phyloP scores from a whole-genome alignment of 2,113 vertebrate genomes.

The Archocentrus centrarchus region DNA sequence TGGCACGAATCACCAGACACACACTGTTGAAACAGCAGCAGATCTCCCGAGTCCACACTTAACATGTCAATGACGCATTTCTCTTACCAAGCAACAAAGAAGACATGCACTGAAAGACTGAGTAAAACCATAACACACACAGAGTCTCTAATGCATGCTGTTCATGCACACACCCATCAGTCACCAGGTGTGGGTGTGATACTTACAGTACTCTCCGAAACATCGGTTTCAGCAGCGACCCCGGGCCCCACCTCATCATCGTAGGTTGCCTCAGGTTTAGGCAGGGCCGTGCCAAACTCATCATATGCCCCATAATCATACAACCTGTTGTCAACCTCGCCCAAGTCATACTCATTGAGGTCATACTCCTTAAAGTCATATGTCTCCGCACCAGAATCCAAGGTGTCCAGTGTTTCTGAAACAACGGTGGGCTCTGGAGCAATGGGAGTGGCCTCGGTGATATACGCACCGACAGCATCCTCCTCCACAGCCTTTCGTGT shows the following conservation, averaged over 20 bases:
- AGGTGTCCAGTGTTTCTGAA: slow-evolving; percentile 69
- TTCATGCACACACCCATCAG: slow-evolving; percentile 65
- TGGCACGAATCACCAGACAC: neutral
- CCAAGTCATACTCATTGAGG: slow-evolving; percentile 83
- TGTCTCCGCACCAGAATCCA: slow-evolving; percentile 82
- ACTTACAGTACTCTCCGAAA: slow-evolving; percentile 94
- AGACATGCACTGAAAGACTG: slow-evolving; percentile 47
- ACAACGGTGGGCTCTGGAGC: slow-evolving; percentile 84
- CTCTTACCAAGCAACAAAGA: slow-evolving; percentile 61
- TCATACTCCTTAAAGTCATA: slow-evolving; percentile 95
- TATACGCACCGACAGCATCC: slow-evolving; percentile 87
- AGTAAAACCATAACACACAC: slow-evolving; percentile 37
- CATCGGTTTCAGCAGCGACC: slow-evolving; percentile 93
- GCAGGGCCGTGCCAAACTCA: slow-evolving; percentile 90
- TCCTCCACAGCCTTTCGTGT: slow-evolving; percentile 90
- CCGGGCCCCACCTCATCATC: slow-evolving; percentile 93
- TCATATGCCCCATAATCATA: slow-evolving; percentile 92
- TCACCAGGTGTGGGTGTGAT: slow-evolving; percentile 42
- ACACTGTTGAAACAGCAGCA: slow-evolving; percentile 7
- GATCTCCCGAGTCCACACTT: slow-evolving; percentile 27
- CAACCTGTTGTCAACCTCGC: slow-evolving; percentile 83
- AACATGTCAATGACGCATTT: slow-evolving; percentile 62
- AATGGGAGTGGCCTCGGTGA: slow-evolving; percentile 87
- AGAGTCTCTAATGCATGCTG: slow-evolving; percentile 14
- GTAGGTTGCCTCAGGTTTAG: slow-evolving; percentile 82